phyloP scores from a whole-genome alignment of 2,888 invertebrate species.

The Patella ulyssiponensis region DNA sequence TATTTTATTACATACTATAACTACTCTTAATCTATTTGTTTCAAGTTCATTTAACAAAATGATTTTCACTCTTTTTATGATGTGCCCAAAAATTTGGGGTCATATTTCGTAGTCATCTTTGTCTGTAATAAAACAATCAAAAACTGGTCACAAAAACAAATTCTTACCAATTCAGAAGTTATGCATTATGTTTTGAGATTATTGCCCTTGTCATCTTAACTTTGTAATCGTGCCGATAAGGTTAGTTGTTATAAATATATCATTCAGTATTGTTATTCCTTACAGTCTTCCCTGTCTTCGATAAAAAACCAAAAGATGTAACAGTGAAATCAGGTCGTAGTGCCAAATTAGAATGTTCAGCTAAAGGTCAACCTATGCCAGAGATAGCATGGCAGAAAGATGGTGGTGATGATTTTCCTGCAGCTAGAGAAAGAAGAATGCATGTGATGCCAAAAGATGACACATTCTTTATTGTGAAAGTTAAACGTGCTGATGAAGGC shows the following conservation, averaged over 20 bases:
- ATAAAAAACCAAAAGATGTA: conserved; percentile 87
- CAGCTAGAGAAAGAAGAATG: conserved; percentile 92
- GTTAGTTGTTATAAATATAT: no score
- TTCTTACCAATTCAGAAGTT: no score
- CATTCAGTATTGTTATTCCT: conserved; percentile 30
- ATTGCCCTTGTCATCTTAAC: no score
- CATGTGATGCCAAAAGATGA: conserved; percentile 93
- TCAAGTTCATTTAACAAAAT: not conserved
- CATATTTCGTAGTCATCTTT: no score
- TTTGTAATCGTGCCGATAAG: no score
- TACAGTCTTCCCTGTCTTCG: conserved; percentile 87
- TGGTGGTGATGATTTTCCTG: conserved; percentile 82
- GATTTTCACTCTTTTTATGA: no score
- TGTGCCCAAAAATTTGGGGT: no score
- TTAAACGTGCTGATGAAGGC: conserved; percentile 90
- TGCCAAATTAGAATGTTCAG: conserved; percentile 91
- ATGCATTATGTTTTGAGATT: no score
- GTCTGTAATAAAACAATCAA: no score
- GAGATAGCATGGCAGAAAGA: conserved; percentile 71
- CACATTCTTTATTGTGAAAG: conserved; percentile 92
- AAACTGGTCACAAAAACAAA: no score
- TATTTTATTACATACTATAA: no score
- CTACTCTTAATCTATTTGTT: not conserved
- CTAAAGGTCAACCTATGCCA: conserved; percentile 89
- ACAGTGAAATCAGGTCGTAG: conserved; percentile 88